Conservation (phyloP, 2,797 vertebrate species). For the Sebastes iracundus region DNA sequence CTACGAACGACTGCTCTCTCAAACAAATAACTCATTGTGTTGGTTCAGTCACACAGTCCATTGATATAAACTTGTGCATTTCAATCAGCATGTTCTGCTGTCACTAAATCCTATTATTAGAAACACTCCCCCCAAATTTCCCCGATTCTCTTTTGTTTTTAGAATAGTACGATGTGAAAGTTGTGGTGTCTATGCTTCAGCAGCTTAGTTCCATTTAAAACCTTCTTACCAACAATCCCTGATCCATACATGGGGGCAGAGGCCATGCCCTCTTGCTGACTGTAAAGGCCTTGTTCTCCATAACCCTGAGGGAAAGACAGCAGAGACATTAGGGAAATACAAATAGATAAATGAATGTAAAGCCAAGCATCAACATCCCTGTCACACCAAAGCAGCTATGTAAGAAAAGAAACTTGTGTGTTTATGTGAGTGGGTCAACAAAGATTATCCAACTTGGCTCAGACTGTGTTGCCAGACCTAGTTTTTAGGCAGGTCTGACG, state of each 20-base stretch:
- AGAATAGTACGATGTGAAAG: conserved; percentile 6
- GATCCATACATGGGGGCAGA: conserved; percentile 88
- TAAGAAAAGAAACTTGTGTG: background rate
- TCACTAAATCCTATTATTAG: background rate
- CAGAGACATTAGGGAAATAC: background rate
- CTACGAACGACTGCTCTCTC: conserved; percentile 31
- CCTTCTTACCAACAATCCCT: conserved; percentile 87
- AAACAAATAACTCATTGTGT: conserved; percentile 44
- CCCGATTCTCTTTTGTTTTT: background rate
- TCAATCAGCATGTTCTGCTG: background rate
- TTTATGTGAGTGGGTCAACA: background rate
- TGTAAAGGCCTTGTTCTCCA: conserved; percentile 87
- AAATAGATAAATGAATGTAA: background rate
- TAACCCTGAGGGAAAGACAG: conserved; percentile 82
- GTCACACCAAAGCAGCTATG: background rate
- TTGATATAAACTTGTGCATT: conserved; percentile 23
- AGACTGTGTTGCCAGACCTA: background rate
- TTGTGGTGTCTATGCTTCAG: conserved; percentile 5
- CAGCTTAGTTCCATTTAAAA: conserved; percentile 17
- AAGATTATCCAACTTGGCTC: background rate
- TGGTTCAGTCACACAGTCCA: conserved; percentile 19
- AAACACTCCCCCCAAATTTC: background rate
- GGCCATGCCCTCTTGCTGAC: conserved; percentile 85
- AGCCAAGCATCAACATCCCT: background rate
- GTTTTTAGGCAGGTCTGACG: background rate